Percentiles rank a stretch among this genome's conserved stretches.
Conservation (phyloP, 2,888 invertebrate genomes). For the Disparrhopalites patrizii region DNA sequence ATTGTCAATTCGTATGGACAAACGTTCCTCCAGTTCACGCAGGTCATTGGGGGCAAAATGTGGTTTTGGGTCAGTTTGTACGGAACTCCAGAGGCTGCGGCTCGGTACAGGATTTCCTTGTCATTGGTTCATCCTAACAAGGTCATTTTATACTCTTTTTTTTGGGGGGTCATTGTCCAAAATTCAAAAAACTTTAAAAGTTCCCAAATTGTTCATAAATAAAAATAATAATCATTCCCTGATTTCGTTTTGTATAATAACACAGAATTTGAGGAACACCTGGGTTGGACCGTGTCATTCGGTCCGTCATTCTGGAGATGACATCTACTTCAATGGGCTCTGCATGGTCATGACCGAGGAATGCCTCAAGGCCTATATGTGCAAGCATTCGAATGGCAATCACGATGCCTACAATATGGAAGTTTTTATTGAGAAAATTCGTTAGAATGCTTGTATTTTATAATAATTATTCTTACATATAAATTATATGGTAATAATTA, state of each 20-base stretch:
- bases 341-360: slow-evolving; percentile 19
- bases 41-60: slow-evolving; percentile 9
- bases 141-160: not conserved
- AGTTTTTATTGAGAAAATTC: not conserved
- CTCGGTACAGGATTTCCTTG: not conserved
- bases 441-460: not conserved
- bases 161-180: not conserved
- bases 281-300: slow-evolving; percentile 13
- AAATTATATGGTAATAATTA: not conserved
- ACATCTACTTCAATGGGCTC: slow-evolving; percentile 11
- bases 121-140: not conserved
- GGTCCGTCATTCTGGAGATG: slow-evolving; percentile 13
- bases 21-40: not conserved
- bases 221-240: too few relatives aligned
- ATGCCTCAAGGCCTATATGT: slow-evolving; percentile 1
- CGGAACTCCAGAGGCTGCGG: slow-evolving; percentile 10
- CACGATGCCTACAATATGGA: not conserved
- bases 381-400: not conserved
- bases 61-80: slow-evolving; percentile 13
- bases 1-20: not conserved
- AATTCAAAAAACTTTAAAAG: not conserved
- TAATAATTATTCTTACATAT: not conserved
- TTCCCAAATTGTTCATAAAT: not conserved
- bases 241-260: too few relatives aligned
- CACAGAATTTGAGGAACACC: not conserved